Conservation (phyloP, 1,140 invertebrate species). For the Drosophila cardini region DNA sequence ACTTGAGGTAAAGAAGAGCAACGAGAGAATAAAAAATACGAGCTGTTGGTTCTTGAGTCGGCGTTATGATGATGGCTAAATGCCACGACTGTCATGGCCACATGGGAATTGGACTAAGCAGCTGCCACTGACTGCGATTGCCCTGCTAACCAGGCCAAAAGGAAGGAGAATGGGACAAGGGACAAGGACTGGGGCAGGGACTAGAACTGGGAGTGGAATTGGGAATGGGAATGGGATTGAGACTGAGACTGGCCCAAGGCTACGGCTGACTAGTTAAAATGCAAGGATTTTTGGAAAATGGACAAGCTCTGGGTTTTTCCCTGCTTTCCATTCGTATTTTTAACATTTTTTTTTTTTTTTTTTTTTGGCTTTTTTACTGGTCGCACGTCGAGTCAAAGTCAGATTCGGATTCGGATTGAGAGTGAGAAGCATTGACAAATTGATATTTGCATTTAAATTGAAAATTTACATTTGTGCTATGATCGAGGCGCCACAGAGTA, state of each 20-base stretch:
- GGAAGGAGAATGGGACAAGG: not conserved
- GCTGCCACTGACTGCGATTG: constrained; percentile 14
- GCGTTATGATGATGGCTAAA: constrained; percentile 78
- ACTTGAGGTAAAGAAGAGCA: constrained; percentile 3
- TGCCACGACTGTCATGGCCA: constrained; percentile 71
- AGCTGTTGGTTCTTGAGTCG: constrained; percentile 36
- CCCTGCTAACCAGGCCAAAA: not conserved
- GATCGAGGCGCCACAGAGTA: constrained; percentile 53
- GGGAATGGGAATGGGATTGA: constrained; percentile 33
- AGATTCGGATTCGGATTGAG: not conserved
- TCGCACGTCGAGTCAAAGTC: constrained; percentile 32
- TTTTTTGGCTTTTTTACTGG: constrained; percentile 1
- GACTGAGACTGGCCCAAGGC: constrained; percentile 53
- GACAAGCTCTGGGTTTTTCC: constrained; percentile 13
- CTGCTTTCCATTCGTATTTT: constrained; percentile 10
- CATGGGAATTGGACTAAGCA: constrained; percentile 67
- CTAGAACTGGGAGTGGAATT: constrained; percentile 20
- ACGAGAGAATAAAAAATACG: constrained; percentile 18
- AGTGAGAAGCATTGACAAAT: constrained; percentile 78
- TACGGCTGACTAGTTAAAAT: constrained; percentile 80
- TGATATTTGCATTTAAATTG: constrained; percentile 85
- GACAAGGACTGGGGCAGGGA: not conserved
- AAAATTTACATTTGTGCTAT: constrained; percentile 84
- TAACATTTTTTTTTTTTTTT: too few relatives aligned
- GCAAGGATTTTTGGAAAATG: constrained; percentile 66